phyloP scores from a whole-genome alignment of 2,888 invertebrate species.

The Cordilura impudica region DNA sequence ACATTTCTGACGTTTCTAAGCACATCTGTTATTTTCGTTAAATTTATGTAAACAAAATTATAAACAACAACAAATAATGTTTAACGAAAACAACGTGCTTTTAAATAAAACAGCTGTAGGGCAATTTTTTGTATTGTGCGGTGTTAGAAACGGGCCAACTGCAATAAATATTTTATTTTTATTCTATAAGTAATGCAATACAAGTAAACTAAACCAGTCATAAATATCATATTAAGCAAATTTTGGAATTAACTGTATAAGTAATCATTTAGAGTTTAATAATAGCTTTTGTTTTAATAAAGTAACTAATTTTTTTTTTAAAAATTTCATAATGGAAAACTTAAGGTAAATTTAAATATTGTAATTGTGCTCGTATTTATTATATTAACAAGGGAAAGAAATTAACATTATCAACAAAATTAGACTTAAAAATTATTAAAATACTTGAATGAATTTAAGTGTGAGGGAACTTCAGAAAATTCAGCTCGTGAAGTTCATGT shows the following conservation, averaged over 20 bases:
- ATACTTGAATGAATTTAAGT: too few species aligned
- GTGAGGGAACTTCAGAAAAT: too few species aligned
- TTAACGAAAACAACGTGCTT: conserved; percentile 47
- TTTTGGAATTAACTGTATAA: neutral
- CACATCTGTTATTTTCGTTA: neutral
- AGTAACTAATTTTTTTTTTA: neutral
- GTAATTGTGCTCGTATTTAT: too few species aligned
- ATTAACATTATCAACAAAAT: too few species aligned
- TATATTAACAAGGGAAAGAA: too few species aligned
- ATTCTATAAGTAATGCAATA: conserved; percentile 15
- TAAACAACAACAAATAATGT: neutral
- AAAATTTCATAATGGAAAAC: conserved; percentile 54
- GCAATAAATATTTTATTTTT: neutral
- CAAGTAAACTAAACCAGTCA: neutral
- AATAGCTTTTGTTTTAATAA: neutral
- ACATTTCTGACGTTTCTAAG: neutral
- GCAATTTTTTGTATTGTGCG: neutral
- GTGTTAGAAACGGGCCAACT: neutral
- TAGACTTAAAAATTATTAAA: too few species aligned
- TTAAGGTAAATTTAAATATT: conserved; percentile 48
- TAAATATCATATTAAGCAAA: neutral
- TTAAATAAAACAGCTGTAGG: conserved; percentile 28
- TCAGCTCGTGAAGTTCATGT: too few species aligned
- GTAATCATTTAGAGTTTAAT: neutral
- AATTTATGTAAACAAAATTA: neutral